Evolutionary conservation across 2,113 vertebrate genomes (phyloP), one percentile per base, ranked within the genome.

Genomic region (Barbus barbus): DNA sequence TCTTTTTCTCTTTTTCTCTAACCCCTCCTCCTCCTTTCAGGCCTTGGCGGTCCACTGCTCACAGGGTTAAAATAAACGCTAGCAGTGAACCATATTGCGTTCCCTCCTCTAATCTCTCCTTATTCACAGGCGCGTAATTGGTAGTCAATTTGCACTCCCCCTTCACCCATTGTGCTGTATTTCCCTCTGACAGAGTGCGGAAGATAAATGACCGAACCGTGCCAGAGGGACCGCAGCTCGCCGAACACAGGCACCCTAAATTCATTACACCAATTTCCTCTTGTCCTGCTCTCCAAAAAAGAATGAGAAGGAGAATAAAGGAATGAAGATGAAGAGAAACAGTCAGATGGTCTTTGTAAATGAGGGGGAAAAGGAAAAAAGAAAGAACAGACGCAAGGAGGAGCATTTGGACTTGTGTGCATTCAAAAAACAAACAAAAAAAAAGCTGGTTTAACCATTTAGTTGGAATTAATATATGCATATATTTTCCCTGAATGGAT

Each of bases 51-150:
- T 90, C 87, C 84, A 87, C 88, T 88, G 82, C 38, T 86, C 87
- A 79, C 91, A 86, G 93, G 93, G 94, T 93, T 93, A 90, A 94
- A 95, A 95, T 95, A 95, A 94, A 93, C 92, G 91, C 93, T 92
- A 88, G 89, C 79, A 88, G 90, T 92, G 92, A 94, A 94, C 94
- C 93, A 92, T 92, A 93, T 91, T 93, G 93, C 88, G 89, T 88
- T 89, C 91, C 89, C 78, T 85, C 83, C 86, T 87, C 88, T 92
- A 89, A 82, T 89, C 92, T 93, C 93, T 92, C 79, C 93, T 94
- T 94, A 95, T 95, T 95, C 94, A 95, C 94, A 94, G 93, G 90
- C 94, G 93, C 94, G 93, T 95, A 95, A 95, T 95, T 95, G 94
- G 94, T 94, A 95, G 94, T 95, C 94, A 95, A 95, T 95, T 94